Percentiles rank a stretch among this genome's conserved stretches.
Conservation (phyloP, 2,888 invertebrate species). For the Cephus spinipes region DNA sequence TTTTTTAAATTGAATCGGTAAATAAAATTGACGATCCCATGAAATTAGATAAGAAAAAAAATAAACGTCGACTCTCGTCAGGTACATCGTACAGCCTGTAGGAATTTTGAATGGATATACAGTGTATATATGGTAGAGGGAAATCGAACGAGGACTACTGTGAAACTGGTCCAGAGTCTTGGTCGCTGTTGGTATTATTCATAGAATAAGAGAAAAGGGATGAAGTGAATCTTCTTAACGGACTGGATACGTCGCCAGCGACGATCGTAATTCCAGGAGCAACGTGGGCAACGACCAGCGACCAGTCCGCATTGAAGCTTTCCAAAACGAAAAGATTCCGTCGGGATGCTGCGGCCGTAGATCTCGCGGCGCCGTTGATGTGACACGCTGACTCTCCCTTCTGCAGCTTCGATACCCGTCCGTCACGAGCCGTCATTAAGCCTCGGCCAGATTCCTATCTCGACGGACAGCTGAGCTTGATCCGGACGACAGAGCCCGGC, state of each 20-base stretch:
- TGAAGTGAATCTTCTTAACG: neutral
- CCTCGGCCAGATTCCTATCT: conserved; percentile 60
- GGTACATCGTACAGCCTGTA: neutral
- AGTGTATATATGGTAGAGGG: neutral
- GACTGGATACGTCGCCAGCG: neutral
- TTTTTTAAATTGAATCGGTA: neutral
- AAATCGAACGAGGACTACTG: neutral
- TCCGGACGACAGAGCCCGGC: conserved; percentile 40
- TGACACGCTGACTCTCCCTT: conserved; percentile 31
- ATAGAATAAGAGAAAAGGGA: neutral
- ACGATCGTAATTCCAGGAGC: neutral
- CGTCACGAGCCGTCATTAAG: conserved; percentile 62
- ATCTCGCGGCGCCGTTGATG: conserved; percentile 55
- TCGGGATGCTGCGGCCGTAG: conserved; percentile 52
- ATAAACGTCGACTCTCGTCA: neutral
- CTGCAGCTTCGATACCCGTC: conserved; percentile 53
- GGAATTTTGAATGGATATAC: neutral
- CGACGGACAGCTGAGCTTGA: conserved; percentile 41
- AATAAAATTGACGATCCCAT: neutral
- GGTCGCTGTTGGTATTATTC: neutral
- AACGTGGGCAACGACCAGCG: neutral
- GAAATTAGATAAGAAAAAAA: neutral
- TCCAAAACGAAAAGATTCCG: conserved; percentile 52
- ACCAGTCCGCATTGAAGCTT: conserved; percentile 31
- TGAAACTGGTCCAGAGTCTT: neutral